Evolutionary conservation across 2,797 vertebrate species (phyloP).

Genomic region (Diplodus puntazzo): DNA sequence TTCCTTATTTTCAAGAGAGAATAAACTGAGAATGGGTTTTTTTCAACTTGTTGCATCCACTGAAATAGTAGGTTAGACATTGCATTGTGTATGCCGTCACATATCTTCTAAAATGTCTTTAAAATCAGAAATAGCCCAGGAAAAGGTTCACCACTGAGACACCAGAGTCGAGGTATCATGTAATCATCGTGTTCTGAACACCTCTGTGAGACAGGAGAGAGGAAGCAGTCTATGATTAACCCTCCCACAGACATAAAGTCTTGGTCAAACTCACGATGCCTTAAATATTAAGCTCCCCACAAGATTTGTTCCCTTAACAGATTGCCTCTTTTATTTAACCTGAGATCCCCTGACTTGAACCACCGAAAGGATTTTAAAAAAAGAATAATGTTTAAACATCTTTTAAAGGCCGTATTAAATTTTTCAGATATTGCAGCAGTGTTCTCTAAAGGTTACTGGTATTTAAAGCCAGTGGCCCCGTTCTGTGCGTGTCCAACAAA

Average conservation of each 20-base stretch:
- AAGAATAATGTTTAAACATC: slow-evolving; percentile 17
- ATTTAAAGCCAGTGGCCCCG: neutral
- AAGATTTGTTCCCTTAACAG: slow-evolving; percentile 1
- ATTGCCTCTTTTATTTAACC: slow-evolving; percentile 10
- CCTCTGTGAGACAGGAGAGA: neutral
- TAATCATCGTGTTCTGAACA: neutral
- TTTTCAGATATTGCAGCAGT: neutral
- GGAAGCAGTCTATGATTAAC: slow-evolving; percentile 12
- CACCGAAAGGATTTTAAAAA: slow-evolving; percentile 7
- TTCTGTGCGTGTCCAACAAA: slow-evolving; percentile 19
- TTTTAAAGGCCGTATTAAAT: slow-evolving; percentile 25
- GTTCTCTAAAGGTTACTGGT: neutral
- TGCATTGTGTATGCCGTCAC: neutral
- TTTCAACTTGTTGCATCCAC: neutral
- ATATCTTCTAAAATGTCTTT: neutral
- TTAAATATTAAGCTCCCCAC: neutral
- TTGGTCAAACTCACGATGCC: neutral
- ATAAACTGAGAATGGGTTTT: neutral
- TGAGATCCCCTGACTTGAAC: neutral
- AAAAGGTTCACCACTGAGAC: neutral
- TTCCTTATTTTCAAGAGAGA: neutral
- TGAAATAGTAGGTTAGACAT: neutral
- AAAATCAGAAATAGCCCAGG: slow-evolving; percentile 3
- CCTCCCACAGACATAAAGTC: neutral
- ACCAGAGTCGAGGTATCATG: neutral